A percentile compares a stretch with the other conserved stretches of the same genome.
Evolutionary conservation across 2,888 invertebrate species (phyloP).

Genomic region (Heliconius ethilla): DNA sequence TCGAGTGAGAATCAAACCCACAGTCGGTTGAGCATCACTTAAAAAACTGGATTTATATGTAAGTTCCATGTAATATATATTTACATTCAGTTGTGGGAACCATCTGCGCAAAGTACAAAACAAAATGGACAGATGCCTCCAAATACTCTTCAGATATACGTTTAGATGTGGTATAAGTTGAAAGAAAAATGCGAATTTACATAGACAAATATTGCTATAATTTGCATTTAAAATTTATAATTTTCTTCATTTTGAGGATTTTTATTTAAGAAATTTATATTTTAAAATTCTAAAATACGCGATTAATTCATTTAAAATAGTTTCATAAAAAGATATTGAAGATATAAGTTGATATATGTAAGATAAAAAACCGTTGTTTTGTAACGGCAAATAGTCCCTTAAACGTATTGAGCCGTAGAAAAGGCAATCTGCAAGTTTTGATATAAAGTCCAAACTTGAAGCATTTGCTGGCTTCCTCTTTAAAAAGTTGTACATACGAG

Average conservation of each 20-base stretch:
- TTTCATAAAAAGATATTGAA: too few species aligned
- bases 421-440: constrained; percentile 35
- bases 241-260: too few species aligned
- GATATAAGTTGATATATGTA: too few species aligned
- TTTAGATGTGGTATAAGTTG: constrained; percentile 27
- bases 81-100: constrained; percentile 25
- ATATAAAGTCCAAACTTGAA: constrained; percentile 19
- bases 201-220: too few species aligned
- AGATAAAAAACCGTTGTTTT: too few species aligned
- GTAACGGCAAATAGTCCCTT: constrained; percentile 14
- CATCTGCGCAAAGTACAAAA: constrained; percentile 37
- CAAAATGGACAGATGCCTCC: constrained; percentile 38
- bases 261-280: too few species aligned
- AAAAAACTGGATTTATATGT: background rate
- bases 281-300: too few species aligned
- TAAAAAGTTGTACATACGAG: constrained; percentile 11
- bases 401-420: constrained; percentile 28
- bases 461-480: constrained; percentile 13
- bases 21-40: background rate
- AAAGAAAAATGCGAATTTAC: background rate
- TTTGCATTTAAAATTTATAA: too few species aligned
- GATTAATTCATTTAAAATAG: too few species aligned
- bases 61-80: constrained; percentile 22
- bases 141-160: constrained; percentile 28
- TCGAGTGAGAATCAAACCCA: too few species aligned